These are phyloP conservation scores for Caenorhabditis sp. DNA, from an alignment of 2,888 invertebrate genomes.

Conservation along the genomic window DNA sequence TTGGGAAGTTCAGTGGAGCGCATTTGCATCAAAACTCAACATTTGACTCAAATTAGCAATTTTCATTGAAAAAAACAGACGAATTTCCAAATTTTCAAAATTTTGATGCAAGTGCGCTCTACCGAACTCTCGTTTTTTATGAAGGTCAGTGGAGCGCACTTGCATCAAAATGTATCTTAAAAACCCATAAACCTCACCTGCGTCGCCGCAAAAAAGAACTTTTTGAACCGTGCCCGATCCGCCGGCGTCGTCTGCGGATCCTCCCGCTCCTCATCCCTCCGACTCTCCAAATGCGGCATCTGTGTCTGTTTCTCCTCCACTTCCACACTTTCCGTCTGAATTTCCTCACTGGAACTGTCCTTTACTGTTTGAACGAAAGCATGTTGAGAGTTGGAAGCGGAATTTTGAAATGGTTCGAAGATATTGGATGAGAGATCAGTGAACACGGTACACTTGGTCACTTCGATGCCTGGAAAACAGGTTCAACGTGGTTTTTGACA, in stretches of 20 bases:
- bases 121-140: too few species aligned
- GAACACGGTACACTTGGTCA: conserved; percentile 47
- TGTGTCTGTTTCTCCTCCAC: conserved; percentile 55
- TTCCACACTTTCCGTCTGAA: conserved; percentile 51
- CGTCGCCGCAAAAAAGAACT: conserved; percentile 59
- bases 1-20: too few species aligned
- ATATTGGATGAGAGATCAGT: conserved; percentile 61
- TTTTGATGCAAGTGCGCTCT: too few species aligned
- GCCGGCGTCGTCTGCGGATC: conserved; percentile 40
- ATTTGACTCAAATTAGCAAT: too few species aligned
- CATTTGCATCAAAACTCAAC: too few species aligned
- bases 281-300: conserved; percentile 52
- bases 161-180: too few species aligned
- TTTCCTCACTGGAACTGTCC: conserved; percentile 49
- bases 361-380: conserved; percentile 52
- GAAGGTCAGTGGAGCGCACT: too few species aligned
- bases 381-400: conserved; percentile 21
- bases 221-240: conserved; percentile 47
- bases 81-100: too few species aligned
- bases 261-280: conserved; percentile 3
- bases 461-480: conserved; percentile 35
- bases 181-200: too few species aligned
- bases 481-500: neutral
- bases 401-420: conserved; percentile 37
- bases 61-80: too few species aligned